A percentile compares a stretch with the other conserved stretches of the same genome.
Conservation (phyloP, 2,888 invertebrate genomes). For the Sphaerophoria taeniata region DNA sequence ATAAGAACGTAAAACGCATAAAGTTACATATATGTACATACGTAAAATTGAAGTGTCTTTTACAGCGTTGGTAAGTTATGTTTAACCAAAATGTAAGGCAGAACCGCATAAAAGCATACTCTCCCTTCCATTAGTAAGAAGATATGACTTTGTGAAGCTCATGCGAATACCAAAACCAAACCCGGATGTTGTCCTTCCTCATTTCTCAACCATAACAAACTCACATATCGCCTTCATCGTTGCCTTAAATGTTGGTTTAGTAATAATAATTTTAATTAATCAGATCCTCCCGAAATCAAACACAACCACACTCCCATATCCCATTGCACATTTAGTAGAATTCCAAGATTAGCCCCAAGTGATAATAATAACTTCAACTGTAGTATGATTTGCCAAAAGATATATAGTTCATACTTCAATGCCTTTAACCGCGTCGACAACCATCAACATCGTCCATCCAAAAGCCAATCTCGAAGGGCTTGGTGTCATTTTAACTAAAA, state of each 20-base stretch:
- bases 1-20: conserved; percentile 14
- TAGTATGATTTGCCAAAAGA: conserved; percentile 34
- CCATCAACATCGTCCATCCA: background rate
- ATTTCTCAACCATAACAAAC: background rate
- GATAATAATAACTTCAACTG: conserved; percentile 48
- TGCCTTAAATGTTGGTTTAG: conserved; percentile 17
- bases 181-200: conserved; percentile 30
- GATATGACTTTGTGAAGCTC: background rate
- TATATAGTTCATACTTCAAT: conserved; percentile 37
- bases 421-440: conserved; percentile 33
- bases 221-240: background rate
- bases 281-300: conserved; percentile 5
- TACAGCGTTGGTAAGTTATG: conserved; percentile 11
- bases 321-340: background rate
- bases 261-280: conserved; percentile 43
- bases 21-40: background rate
- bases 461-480: conserved; percentile 37
- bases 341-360: conserved; percentile 37
- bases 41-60: background rate
- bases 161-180: background rate
- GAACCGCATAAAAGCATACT: background rate
- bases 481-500: conserved; percentile 38
- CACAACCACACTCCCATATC: background rate
- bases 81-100: conserved; percentile 48
- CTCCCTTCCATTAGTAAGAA: background rate